Percentiles rank a stretch among this genome's conserved stretches.
phyloP scores from a whole-genome alignment of 2,888 invertebrate genomes.

The Tinea pellionella region DNA sequence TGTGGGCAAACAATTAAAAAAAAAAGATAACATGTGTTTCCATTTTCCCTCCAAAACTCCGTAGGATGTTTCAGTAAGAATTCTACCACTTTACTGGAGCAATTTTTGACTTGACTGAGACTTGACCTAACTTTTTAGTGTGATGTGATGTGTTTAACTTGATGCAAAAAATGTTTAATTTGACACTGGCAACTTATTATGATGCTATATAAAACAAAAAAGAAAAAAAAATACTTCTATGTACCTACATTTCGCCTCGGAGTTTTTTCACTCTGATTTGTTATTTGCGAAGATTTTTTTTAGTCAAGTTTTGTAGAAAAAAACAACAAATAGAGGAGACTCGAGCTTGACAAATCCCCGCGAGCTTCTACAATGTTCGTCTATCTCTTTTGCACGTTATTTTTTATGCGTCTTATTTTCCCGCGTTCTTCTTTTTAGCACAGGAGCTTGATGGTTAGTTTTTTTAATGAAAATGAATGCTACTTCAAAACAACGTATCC shows the following conservation, averaged over 20 bases:
- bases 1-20: too few relatives aligned
- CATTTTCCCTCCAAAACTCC: too few relatives aligned
- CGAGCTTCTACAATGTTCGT: constrained; percentile 19
- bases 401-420: background rate
- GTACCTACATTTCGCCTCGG: background rate
- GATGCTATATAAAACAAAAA: background rate
- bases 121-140: too few relatives aligned
- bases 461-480: too few relatives aligned
- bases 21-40: too few relatives aligned
- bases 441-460: background rate
- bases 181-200: too few relatives aligned
- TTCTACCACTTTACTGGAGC: too few relatives aligned
- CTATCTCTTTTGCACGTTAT: background rate
- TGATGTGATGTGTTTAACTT: too few relatives aligned
- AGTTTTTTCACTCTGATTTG: background rate
- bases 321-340: constrained; percentile 24
- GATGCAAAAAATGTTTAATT: too few relatives aligned
- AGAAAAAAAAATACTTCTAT: background rate
- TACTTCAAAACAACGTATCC: too few relatives aligned
- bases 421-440: background rate
- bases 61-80: too few relatives aligned
- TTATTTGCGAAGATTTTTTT: background rate
- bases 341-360: constrained; percentile 43
- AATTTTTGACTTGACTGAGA: too few relatives aligned
- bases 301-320: constrained; percentile 17